A percentile compares a stretch with the other conserved stretches of the same genome.
Evolutionary conservation across 92 coral and sea anemone species (phyloP).

Genomic region (Anthopleura xanthogrammica): DNA sequence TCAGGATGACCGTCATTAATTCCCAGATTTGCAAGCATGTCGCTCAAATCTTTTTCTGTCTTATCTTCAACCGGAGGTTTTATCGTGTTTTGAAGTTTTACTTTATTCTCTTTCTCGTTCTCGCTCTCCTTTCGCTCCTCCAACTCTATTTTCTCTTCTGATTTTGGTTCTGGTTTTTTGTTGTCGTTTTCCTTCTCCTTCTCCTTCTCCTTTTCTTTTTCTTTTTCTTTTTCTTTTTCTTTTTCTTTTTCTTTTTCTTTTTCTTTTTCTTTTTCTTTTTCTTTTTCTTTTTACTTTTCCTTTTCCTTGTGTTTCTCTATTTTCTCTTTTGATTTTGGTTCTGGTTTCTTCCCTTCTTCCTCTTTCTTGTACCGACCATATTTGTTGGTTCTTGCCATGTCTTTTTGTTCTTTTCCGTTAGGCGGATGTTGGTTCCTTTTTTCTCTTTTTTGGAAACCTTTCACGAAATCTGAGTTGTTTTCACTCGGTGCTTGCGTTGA

Average conservation of each 20-base stretch:
- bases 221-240: not conserved
- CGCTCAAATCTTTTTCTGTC: not conserved
- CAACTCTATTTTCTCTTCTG: no score
- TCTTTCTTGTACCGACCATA: not conserved
- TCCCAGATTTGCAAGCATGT: no score
- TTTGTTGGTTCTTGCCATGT: not conserved
- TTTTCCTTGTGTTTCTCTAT: no score
- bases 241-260: not conserved
- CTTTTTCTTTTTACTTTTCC: not conserved
- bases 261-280: not conserved
- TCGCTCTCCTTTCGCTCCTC: not conserved
- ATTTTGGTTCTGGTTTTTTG: no score
- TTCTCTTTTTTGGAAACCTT: not conserved
- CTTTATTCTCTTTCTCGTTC: not conserved
- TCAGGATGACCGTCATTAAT: not conserved
- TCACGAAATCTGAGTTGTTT: not conserved
- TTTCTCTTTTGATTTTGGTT: not conserved
- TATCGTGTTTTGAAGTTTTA: no score
- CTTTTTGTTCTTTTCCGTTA: not conserved
- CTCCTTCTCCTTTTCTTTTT: not conserved
- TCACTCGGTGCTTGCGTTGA: not conserved
- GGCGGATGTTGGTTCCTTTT: not conserved
- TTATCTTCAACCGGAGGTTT: not conserved
- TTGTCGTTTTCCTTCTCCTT: no score
- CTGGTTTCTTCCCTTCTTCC: not conserved